Percentiles rank a stretch among this genome's conserved stretches.
Evolutionary conservation across 1,140 invertebrate genomes (phyloP).

Genomic region (Mylabris phalerata): DNA sequence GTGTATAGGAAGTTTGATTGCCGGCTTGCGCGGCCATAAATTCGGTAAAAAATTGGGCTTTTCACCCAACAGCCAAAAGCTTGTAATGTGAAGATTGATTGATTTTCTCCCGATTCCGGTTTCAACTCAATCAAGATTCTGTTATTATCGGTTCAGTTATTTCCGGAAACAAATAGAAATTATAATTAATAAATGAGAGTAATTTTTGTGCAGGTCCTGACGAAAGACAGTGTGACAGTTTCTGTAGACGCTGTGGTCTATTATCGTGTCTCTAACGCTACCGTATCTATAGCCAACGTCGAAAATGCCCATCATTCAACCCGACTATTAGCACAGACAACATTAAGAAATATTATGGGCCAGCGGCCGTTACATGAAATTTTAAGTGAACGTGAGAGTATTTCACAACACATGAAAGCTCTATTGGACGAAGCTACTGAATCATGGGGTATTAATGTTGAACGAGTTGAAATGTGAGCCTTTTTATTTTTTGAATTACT

Average conservation of each 20-base stretch:
- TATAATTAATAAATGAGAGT: no score
- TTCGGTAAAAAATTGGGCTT: no score
- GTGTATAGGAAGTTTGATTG: no score
- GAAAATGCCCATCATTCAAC: slow-evolving; percentile 94
- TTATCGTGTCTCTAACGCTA: slow-evolving; percentile 90
- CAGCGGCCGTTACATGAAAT: slow-evolving; percentile 93
- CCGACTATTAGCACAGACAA: slow-evolving; percentile 80
- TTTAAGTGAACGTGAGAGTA: slow-evolving; percentile 86
- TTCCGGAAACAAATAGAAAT: no score
- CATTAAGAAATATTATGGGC: slow-evolving; percentile 90
- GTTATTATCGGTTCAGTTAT: no score
- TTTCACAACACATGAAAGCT: slow-evolving; percentile 80
- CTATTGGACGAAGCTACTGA: slow-evolving; percentile 88
- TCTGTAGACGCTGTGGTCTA: slow-evolving; percentile 93
- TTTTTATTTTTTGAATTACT: background rate
- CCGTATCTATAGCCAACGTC: slow-evolving; percentile 93
- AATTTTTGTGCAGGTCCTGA: slow-evolving; percentile 64
- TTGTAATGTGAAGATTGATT: no score
- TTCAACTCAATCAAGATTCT: no score
- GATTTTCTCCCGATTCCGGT: no score
- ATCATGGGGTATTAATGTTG: slow-evolving; percentile 94
- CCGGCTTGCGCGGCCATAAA: no score
- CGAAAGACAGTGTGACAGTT: slow-evolving; percentile 91
- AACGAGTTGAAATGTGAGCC: slow-evolving; percentile 90
- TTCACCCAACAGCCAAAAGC: no score